Evolutionary conservation across 2,113 vertebrate species (phyloP), one percentile per base, ranked within the genome.

Genomic region (Tympanuchus pallidicinctus): DNA sequence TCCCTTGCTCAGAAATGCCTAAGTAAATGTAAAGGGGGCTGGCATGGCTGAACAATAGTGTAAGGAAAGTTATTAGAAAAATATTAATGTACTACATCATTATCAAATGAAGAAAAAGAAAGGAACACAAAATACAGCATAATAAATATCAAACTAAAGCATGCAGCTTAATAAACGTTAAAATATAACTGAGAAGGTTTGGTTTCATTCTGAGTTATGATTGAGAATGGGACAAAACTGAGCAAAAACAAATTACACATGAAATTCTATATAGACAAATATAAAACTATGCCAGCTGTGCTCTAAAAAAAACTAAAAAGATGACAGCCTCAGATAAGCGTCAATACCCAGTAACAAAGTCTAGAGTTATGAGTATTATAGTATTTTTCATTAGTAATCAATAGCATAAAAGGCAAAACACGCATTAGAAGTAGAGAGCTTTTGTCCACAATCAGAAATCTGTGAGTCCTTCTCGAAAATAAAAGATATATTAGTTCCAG

Each of bases 341-440:
- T 22, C n/a, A 40, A 11, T 9, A 25, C 13, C 56, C 27, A 80
- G 40, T 15, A 74, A 20, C 17, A 30, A 79, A 74, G 7, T 34
- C 47, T 48, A 20, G 67, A 24, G 21, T 71, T 48, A 34, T 30
- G 24, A 43, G 42, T 43, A 43, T 43, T 16, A 43, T 43, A 43
- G 42, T 43, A 43, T 43, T 43, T 16, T 17, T 43, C 42, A 43
- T 43, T 16, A 43, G 42, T 16, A 43, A 43, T 15, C 42, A 43
- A 43, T 17, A 43, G 15, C 42, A 43, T 43, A 43, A 43, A 43
- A 61, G 54, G 4, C 13, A 36, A 86, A n/a, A 2, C 0, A 0
- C n/a, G 10, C 8, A 7, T 18, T 28, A 67, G 36, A 50, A 91
- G 48, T 1, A 6, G 4, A 34, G 30, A 60, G 80, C 14, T 38